Conservation (phyloP, 2,888 invertebrate genomes). For the Shargacucullia verbasci region DNA sequence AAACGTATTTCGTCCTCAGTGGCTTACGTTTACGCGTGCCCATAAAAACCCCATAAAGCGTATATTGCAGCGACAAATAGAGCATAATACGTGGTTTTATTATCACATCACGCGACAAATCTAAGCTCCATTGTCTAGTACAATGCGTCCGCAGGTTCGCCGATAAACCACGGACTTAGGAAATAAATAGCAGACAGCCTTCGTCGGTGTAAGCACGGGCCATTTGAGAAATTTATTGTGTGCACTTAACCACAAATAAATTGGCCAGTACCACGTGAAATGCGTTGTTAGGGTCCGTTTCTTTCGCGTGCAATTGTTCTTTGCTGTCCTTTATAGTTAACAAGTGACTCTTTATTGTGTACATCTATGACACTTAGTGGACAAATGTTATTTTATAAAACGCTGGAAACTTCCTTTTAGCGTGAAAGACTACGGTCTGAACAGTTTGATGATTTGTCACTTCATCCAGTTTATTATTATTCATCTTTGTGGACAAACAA, state of each 20-base stretch:
- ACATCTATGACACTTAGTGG: conserved; percentile 31
- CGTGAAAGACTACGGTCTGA: conserved; percentile 3
- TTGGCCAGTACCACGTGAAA: conserved; percentile 81
- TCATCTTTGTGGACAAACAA: too few relatives aligned
- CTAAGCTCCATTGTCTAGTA: conserved; percentile 74
- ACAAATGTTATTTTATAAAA: conserved; percentile 38
- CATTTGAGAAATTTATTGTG: conserved; percentile 88
- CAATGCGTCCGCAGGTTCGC: conserved; percentile 74
- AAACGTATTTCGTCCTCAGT: conserved; percentile 54
- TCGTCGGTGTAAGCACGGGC: conserved; percentile 83
- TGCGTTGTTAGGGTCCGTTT: conserved; percentile 66
- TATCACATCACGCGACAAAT: conserved; percentile 77
- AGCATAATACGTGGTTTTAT: conserved; percentile 72
- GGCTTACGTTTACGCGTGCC: conserved; percentile 63
- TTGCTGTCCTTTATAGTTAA: conserved; percentile 60
- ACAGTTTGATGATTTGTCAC: too few relatives aligned
- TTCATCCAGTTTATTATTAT: too few relatives aligned
- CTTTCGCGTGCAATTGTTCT: conserved; percentile 62
- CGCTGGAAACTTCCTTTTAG: conserved; percentile 15
- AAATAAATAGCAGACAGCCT: conserved; percentile 86
- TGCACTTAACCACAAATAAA: conserved; percentile 88
- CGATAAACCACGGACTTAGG: conserved; percentile 79
- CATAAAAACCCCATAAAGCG: conserved; percentile 69
- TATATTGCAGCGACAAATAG: conserved; percentile 73
- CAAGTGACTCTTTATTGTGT: conserved; percentile 52